phyloP scores from a whole-genome alignment of 2,797 vertebrate genomes.

The Platyrinchus mystaceus region DNA sequence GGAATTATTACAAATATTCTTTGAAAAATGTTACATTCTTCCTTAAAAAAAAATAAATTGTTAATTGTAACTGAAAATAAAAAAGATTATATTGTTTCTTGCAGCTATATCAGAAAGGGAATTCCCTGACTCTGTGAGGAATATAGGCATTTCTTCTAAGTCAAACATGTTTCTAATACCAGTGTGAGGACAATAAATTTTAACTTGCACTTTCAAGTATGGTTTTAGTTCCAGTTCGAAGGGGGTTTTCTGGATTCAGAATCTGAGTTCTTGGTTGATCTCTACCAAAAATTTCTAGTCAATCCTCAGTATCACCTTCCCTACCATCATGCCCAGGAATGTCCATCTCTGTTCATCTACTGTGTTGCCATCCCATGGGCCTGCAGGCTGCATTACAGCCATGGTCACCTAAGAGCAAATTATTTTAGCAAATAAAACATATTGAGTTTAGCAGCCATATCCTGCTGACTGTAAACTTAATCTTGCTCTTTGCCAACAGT shows the following conservation, averaged over 20 bases:
- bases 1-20: not conserved
- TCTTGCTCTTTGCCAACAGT: not conserved
- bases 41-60: not conserved
- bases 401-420: not conserved
- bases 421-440: too few species aligned
- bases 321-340: not conserved
- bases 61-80: not conserved
- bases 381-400: not conserved
- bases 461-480: not conserved
- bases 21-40: not conserved
- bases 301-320: not conserved
- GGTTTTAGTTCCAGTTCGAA: not conserved
- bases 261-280: not conserved
- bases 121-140: not conserved
- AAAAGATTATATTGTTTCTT: not conserved
- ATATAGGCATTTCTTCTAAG: not conserved
- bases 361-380: not conserved
- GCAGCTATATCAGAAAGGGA: not conserved
- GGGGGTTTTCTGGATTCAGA: not conserved
- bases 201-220: not conserved
- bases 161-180: not conserved
- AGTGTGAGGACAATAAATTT: not conserved
- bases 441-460: not conserved
- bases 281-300: not conserved
- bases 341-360: rapidly evolving